These are phyloP conservation scores for Eupithecia vulgata DNA, from an alignment of 2,888 invertebrate genomes.

Conservation along the genomic window DNA sequence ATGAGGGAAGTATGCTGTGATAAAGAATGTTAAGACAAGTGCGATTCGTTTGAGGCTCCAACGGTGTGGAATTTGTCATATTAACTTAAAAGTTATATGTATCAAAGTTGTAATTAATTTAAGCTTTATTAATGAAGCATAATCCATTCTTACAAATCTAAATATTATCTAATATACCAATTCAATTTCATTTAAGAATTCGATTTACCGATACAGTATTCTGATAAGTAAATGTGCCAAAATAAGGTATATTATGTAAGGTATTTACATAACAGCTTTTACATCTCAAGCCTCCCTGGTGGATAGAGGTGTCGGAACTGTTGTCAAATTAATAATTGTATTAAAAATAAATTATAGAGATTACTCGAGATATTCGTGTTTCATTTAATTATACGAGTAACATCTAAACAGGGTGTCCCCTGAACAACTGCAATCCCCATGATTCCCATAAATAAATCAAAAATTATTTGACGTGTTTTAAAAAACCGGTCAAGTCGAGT, in stretches of 20 bases:
- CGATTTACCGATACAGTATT: conserved; percentile 24
- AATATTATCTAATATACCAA: not conserved
- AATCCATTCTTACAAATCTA: not conserved
- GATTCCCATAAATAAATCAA: not conserved
- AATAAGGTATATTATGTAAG: conserved; percentile 46
- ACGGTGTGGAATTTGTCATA: conserved; percentile 49
- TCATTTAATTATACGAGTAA: conserved; percentile 45
- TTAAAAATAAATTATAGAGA: conserved; percentile 77
- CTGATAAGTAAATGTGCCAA: conserved; percentile 18
- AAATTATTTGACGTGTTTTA: not conserved
- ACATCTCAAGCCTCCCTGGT: conserved; percentile 71
- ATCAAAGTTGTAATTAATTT: conserved; percentile 12
- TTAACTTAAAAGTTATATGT: conserved; percentile 4
- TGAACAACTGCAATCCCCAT: not conserved
- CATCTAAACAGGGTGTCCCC: not conserved
- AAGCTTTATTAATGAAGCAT: not conserved
- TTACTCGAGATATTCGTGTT: conserved; percentile 66
- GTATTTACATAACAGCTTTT: conserved; percentile 71
- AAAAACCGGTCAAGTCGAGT: too few species aligned
- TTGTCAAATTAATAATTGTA: conserved; percentile 79
- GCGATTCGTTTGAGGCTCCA: conserved; percentile 52
- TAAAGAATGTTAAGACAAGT: conserved; percentile 66
- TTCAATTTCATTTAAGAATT: not conserved
- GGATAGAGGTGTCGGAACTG: conserved; percentile 75
- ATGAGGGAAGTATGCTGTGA: conserved; percentile 76